Evolutionary conservation across 2,888 invertebrate genomes (phyloP), one percentile per base, ranked within the genome.

Genomic region (Clivina fossor): DNA sequence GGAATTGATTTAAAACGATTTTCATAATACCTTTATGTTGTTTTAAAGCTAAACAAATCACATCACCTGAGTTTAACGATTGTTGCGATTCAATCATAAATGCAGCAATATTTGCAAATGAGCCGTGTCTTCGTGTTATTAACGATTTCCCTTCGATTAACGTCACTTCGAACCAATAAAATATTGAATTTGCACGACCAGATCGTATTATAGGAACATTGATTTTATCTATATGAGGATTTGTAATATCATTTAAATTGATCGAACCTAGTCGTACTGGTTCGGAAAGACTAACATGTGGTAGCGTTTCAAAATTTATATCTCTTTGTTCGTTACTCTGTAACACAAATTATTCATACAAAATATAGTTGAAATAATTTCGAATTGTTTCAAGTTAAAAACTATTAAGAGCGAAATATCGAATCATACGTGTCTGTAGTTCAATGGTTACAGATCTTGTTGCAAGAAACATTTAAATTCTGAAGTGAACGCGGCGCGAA

Each of bases 161-260:
- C 58, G 77, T 73, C 40, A 80, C 70, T n/a, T 71, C 70, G 60
- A 76, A 82, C 80, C 81, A 82, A 61, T 79, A 79, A 15, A 80
- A 67, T 54, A 82, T 70, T 2, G 76, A 79, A 69, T 78, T 79
- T 0, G 76, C 72, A 35, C 65, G 53, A 1, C 80, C 80, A 55
- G 68, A 68, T 35, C 68, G 68, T 9, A 64, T 68, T 9, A 79
- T 65, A 5, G 68, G 68, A 9, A 74, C 64, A 41, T 65, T 65
- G 2, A 16, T 26, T 5, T 3, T 13, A 3, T 2, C 8, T 5
- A 11, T 13, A 11, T n/a, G 2, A n/a, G 26, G 4, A 2, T 11
- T 13, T n/a, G 15, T 5, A 4, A 26, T 19, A 24, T 44, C 18
- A 2, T 7, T 13, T 8, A 13, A 33, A 9, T 16, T 24, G 11